A percentile compares a stretch with the other conserved stretches of the same genome.
Conservation (phyloP, 2,797 vertebrate genomes). For the Diceros bicornis region DNA sequence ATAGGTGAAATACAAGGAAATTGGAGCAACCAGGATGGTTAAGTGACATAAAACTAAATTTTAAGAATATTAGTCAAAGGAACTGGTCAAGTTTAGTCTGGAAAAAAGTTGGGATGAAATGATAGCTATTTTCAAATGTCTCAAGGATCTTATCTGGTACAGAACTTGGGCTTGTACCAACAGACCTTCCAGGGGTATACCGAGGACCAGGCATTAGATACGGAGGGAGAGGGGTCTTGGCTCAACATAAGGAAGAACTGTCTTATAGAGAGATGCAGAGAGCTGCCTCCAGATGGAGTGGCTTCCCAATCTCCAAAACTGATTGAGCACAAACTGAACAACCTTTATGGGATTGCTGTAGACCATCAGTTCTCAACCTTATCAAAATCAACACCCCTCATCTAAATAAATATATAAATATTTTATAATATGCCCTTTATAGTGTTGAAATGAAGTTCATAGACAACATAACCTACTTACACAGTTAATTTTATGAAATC, state of each 20-base stretch:
- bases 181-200: neutral
- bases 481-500: slow-evolving; percentile 37
- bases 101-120: neutral
- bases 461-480: neutral
- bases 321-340: neutral
- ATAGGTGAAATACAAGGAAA: neutral
- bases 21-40: neutral
- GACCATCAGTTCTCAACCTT: neutral
- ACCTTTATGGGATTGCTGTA: neutral
- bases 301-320: neutral
- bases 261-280: neutral
- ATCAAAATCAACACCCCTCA: neutral
- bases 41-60: neutral
- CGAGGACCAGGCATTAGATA: neutral
- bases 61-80: slow-evolving; percentile 28
- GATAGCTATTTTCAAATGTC: neutral
- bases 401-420: neutral
- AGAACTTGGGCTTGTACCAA: neutral
- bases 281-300: neutral
- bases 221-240: neutral
- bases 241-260: neutral
- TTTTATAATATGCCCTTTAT: neutral
- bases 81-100: neutral
- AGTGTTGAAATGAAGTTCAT: slow-evolving; percentile 32
- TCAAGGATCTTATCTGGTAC: neutral